Conservation (phyloP, 2,797 vertebrate genomes). For the Nannoperca obscura region DNA sequence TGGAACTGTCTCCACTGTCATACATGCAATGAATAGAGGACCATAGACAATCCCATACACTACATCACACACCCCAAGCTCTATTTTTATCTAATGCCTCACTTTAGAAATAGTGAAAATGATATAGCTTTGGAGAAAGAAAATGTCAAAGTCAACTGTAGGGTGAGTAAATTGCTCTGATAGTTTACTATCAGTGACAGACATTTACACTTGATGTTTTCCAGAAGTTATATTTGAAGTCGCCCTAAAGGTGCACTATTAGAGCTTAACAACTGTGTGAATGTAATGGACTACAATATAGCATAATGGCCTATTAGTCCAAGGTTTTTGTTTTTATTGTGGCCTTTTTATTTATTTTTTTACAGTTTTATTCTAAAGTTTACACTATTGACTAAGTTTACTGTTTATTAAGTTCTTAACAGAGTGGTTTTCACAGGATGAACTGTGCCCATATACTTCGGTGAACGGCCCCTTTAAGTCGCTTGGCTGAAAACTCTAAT, state of each 20-base stretch:
- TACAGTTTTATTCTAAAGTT: neutral
- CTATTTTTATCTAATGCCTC: neutral
- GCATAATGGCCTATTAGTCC: neutral
- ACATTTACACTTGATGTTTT: neutral
- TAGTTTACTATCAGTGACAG: neutral
- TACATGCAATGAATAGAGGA: neutral
- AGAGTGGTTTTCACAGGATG: neutral
- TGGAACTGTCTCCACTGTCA: neutral
- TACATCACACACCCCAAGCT: neutral
- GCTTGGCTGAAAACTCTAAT: conserved; percentile 29
- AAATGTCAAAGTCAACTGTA: neutral
- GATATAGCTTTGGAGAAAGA: neutral
- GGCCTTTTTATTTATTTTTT: neutral
- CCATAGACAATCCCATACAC: neutral
- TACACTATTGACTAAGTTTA: neutral
- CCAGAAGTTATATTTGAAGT: neutral
- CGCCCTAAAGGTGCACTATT: neutral
- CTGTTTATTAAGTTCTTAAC: too few species aligned
- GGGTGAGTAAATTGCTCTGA: neutral
- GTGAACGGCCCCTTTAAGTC: conserved; percentile 62
- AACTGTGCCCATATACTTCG: neutral
- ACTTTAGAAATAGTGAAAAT: neutral
- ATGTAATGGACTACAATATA: neutral
- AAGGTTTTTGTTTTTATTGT: neutral
- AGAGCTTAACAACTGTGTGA: neutral